These are phyloP conservation scores for Ceryle rudis DNA, from an alignment of 2,797 vertebrate genomes.

Conservation along the genomic window DNA sequence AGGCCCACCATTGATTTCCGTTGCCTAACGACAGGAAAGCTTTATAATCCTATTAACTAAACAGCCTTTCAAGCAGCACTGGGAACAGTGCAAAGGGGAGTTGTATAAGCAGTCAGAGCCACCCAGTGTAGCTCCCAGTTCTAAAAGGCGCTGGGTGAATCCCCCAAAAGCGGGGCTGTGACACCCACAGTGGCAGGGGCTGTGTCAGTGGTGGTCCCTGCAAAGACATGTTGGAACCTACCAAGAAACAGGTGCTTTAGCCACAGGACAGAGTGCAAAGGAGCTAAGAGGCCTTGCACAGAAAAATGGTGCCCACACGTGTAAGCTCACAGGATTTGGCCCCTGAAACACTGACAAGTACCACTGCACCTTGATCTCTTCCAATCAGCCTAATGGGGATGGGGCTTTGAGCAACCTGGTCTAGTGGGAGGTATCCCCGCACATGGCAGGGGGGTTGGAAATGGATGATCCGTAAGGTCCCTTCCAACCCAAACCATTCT, in stretches of 20 bases:
- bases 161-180: background rate
- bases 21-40: conserved; percentile 65
- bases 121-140: rapidly evolving
- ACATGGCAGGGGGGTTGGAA: no score
- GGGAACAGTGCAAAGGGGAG: background rate
- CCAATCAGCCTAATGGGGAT: background rate
- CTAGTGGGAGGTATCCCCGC: no score
- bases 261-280: background rate
- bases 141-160: rapidly evolving
- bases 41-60: conserved; percentile 70
- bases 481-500: no score
- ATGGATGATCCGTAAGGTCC: no score
- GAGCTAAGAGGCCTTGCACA: background rate
- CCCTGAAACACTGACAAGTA: background rate
- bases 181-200: rapidly evolving
- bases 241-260: rapidly evolving
- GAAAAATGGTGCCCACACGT: rapidly evolving
- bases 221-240: rapidly evolving
- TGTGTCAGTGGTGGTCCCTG: rapidly evolving
- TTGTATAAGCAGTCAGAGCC: background rate
- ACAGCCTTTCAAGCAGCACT: conserved; percentile 37
- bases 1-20: conserved; percentile 48
- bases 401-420: no score
- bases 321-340: background rate
- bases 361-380: background rate